phyloP scores from a whole-genome alignment of 2,113 vertebrate species.

The Phalacrocorax brasilianus region DNA sequence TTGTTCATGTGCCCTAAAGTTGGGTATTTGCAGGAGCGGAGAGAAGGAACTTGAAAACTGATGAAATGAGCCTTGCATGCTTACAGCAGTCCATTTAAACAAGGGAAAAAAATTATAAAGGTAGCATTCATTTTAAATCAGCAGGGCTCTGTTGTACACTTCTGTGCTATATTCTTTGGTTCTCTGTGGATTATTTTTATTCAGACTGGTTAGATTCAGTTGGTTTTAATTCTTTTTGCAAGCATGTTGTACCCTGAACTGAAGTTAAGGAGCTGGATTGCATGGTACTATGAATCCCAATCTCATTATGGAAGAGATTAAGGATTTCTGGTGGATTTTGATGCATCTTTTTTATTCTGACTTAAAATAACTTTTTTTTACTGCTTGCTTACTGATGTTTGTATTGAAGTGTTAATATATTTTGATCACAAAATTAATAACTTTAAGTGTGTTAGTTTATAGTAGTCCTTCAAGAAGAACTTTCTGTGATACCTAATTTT shows the following conservation, averaged over 20 bases:
- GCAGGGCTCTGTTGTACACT: not conserved
- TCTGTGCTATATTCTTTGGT: not conserved
- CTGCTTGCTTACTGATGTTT: not conserved
- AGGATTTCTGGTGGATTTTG: conserved; percentile 15
- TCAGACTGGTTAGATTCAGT: not conserved
- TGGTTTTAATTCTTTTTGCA: not conserved
- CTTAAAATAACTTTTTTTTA: not conserved
- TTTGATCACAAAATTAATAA: not conserved
- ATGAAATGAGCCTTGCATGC: not conserved
- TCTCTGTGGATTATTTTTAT: not conserved
- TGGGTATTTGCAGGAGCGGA: not conserved
- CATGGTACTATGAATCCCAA: not conserved
- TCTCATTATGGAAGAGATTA: conserved; percentile 26
- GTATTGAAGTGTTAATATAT: not conserved
- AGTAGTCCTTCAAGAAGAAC: not conserved
- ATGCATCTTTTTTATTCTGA: not conserved
- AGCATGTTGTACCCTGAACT: not conserved
- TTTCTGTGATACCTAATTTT: not conserved
- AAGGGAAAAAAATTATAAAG: not conserved
- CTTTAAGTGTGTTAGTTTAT: not conserved
- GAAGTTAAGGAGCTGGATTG: not conserved
- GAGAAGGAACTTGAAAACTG: not conserved
- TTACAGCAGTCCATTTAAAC: not conserved
- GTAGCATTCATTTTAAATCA: not conserved
- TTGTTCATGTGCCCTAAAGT: not conserved